Percentiles rank a stretch among this genome's conserved stretches.
Evolutionary conservation across 2,888 invertebrate species (phyloP).

Genomic region (Gymnosoma rotundatum): DNA sequence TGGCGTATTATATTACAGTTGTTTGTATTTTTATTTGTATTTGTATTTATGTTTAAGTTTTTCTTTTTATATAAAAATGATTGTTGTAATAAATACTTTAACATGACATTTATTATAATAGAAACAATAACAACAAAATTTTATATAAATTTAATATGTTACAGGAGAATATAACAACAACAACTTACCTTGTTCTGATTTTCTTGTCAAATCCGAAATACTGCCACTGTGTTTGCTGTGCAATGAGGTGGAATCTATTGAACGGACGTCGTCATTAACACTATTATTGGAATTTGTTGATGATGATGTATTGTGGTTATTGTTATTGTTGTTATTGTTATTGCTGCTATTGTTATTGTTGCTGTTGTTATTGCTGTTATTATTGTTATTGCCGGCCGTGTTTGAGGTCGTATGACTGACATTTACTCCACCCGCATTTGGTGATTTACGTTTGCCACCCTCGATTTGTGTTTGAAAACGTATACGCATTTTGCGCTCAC

Average conservation of each 20-base stretch:
- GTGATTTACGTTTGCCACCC: constrained; percentile 87
- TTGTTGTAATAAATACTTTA: constrained; percentile 37
- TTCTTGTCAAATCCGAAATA: constrained; percentile 72
- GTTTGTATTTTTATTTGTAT: not conserved
- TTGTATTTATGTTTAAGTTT: constrained; percentile 1
- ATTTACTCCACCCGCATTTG: constrained; percentile 73
- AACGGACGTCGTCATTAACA: constrained; percentile 67
- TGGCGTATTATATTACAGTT: constrained; percentile 53
- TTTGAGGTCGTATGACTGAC: constrained; percentile 71
- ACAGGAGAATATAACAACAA: constrained; percentile 30
- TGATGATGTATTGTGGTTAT: constrained; percentile 53
- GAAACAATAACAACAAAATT: constrained; percentile 14
- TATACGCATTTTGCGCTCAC: constrained; percentile 91
- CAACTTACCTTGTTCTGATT: constrained; percentile 72
- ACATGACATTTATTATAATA: constrained; percentile 24
- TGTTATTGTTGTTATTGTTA: constrained; percentile 32
- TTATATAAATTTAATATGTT: constrained; percentile 5
- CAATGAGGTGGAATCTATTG: constrained; percentile 68
- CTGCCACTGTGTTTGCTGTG: constrained; percentile 72
- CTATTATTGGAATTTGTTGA: constrained; percentile 59
- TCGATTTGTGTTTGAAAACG: constrained; percentile 94
- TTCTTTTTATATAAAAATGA: not conserved
- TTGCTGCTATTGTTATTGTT: constrained; percentile 65
- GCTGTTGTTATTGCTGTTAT: constrained; percentile 61
- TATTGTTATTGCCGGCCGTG: constrained; percentile 66